These are phyloP conservation scores for Amiota minor DNA, from an alignment of 2,888 invertebrate genomes.

Conservation along the genomic window DNA sequence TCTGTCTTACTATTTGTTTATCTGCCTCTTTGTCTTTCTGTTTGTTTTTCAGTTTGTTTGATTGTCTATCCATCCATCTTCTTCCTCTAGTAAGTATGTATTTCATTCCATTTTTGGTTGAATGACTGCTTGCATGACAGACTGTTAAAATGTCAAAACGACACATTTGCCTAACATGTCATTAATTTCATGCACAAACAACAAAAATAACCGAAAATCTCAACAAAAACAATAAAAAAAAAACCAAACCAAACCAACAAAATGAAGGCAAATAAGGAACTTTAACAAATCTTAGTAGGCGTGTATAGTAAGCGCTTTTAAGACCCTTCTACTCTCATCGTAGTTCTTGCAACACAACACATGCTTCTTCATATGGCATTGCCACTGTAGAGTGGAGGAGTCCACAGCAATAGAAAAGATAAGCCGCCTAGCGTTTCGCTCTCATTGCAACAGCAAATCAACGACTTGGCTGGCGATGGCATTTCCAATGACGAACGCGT, in stretches of 20 bases:
- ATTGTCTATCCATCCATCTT: not conserved
- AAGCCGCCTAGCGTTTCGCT: constrained; percentile 40
- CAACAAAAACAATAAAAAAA: constrained; percentile 31
- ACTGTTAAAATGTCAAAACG: constrained; percentile 67
- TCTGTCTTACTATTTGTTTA: constrained; percentile 26
- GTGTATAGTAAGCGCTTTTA: not conserved
- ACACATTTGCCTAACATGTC: constrained; percentile 67
- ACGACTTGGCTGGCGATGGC: no score
- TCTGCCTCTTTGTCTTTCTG: constrained; percentile 28
- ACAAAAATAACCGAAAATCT: constrained; percentile 16
- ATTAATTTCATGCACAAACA: constrained; percentile 59
- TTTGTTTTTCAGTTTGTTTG: constrained; percentile 30
- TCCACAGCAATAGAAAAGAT: not conserved
- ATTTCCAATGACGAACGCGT: constrained; percentile 30
- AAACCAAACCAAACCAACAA: constrained; percentile 36
- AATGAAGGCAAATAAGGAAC: constrained; percentile 4
- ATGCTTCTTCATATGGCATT: not conserved
- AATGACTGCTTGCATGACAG: constrained; percentile 59
- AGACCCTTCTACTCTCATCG: not conserved
- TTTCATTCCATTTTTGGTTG: constrained; percentile 40
- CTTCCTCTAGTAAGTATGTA: not conserved
- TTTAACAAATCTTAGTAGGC: not conserved
- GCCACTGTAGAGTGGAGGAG: no score
- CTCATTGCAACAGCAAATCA: constrained; percentile 10
- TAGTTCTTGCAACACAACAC: not conserved